Conservation (phyloP, 1,140 invertebrate species). For the Dysdera silvatica region DNA sequence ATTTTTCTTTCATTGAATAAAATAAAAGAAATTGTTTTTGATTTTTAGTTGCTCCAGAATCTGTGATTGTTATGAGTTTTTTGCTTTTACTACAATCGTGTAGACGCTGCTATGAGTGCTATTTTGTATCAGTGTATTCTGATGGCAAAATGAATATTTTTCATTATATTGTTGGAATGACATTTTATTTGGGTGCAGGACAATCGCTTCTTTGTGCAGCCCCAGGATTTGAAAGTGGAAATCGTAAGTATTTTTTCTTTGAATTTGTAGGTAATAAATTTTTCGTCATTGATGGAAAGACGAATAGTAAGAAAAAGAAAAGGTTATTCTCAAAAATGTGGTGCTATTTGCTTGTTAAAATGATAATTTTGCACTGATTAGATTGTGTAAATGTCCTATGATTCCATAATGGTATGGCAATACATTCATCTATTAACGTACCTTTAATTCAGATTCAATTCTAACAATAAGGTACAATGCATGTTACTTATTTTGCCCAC, state of each 20-base stretch:
- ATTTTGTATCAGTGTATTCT: slow-evolving; percentile 66
- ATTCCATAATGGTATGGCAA: too few relatives aligned
- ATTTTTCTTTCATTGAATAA: neutral
- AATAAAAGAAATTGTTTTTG: neutral
- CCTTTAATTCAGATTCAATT: too few relatives aligned
- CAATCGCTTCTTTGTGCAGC: slow-evolving; percentile 61
- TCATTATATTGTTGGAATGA: slow-evolving; percentile 64
- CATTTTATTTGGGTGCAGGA: slow-evolving; percentile 64
- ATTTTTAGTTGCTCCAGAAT: slow-evolving; percentile 51
- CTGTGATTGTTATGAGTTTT: slow-evolving; percentile 51
- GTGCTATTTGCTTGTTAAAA: too few relatives aligned
- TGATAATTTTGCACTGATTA: too few relatives aligned
- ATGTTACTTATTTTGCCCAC: too few relatives aligned
- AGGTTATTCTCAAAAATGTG: too few relatives aligned
- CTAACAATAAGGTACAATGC: too few relatives aligned
- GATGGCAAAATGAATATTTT: slow-evolving; percentile 65
- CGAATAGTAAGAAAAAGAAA: too few relatives aligned
- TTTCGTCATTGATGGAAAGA: too few relatives aligned
- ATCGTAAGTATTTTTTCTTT: slow-evolving; percentile 15
- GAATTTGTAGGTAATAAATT: too few relatives aligned
- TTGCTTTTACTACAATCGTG: slow-evolving; percentile 60
- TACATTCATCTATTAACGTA: too few relatives aligned
- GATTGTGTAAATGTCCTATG: too few relatives aligned
- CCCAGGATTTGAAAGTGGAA: slow-evolving; percentile 52
- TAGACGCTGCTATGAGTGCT: slow-evolving; percentile 63